Evolutionary conservation across 2,113 vertebrate species (phyloP), one percentile per base, ranked within the genome.

Genomic region (Himantopus leucocephalus): DNA sequence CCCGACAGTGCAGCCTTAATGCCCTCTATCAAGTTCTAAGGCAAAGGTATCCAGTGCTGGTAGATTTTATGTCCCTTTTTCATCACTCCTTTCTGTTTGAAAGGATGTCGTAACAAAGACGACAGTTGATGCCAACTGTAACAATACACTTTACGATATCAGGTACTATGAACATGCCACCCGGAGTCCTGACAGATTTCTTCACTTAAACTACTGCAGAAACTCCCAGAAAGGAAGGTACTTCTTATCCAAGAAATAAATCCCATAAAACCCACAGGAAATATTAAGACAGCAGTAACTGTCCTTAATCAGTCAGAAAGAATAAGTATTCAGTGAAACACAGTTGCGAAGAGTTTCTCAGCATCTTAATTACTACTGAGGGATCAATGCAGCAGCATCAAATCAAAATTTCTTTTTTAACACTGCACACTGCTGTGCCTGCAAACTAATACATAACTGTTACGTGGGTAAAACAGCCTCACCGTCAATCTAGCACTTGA

Each of bases 1-100:
- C 26, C 2, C 0, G 0, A 75, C 32, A 74, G n/a, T 1, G 8
- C 32, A 59, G 47, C n/a, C 22, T 3, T 72, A 67, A 84, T 11
- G 19, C 17, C 32, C 24, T 86, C 39, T 78, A 50, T 18, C 50
- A 67, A 87, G 34, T 75, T 81, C 64, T 60, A 88, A 91, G 24
- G 45, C 50, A 92, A 88, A 70, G 10, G 16, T 26, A 94, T 60
- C n/a, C 48, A 58, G 5, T 15, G 19, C 16, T 83, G 32, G 50
- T 47, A 83, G 53, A 72, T 64, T 64, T 43, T 35, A 30, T 2
- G 3, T 6, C 9, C 22, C 29, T 64, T 84, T 41, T 72, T 48
- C 34, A 70, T 52, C 34, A 58, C 35, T 64, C 6, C 11, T 12
- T 74, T 41, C 30, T 53, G 27, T 62, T 4, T 45, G 24, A 92